Evolutionary conservation across 2,888 invertebrate genomes (phyloP), one percentile per base, ranked within the genome.

Genomic region (Smittia sp.): DNA sequence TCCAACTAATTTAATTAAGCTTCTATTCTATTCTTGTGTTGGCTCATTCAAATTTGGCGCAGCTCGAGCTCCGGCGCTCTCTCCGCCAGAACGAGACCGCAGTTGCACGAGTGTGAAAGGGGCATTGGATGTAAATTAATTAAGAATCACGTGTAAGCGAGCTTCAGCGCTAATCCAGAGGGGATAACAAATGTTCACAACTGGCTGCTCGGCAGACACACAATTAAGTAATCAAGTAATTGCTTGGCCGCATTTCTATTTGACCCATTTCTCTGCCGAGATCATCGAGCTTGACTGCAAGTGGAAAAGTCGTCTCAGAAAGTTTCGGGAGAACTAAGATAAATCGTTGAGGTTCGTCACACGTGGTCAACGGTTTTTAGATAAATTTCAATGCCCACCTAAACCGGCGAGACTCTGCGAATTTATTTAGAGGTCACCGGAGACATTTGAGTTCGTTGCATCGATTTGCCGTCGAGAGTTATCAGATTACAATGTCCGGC

Each of bases 1-100:
- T 27, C n/a, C 6, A 25, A 20, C 27, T 72, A 72, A 72, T 72
- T 72, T 39, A 72, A 72, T 72, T 72, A 72, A 72, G 27, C 63
- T 27, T 58, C n/a, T 58, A 13, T 46, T n/a, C 15, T 9, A 22
- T 6, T 20, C 1, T 11, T 63, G 63, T 63, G 27, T 63, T 63
- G 20, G 18, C n/a, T 9, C 58, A 46, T 46, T 46, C 52, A 46
- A 46, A 46, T 46, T 9, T 20, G 58, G 13, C 24, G 24, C 58
- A 22, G 13, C 20, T 58, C 4, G 46, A 3, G 32, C 32, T 32
- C 32, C 32, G 32, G 9, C 32, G 32, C 32, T 32, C 32, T 32
- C 9, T 32, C 32, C n/a, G 6, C n/a, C 46, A n/a, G 4, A 46
- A 11, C 46, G 46, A 6, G 46, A 46, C 46, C 46, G n/a, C 13